phyloP scores from a whole-genome alignment of 2,797 vertebrate species.

The Chaetodon trifasciatus region DNA sequence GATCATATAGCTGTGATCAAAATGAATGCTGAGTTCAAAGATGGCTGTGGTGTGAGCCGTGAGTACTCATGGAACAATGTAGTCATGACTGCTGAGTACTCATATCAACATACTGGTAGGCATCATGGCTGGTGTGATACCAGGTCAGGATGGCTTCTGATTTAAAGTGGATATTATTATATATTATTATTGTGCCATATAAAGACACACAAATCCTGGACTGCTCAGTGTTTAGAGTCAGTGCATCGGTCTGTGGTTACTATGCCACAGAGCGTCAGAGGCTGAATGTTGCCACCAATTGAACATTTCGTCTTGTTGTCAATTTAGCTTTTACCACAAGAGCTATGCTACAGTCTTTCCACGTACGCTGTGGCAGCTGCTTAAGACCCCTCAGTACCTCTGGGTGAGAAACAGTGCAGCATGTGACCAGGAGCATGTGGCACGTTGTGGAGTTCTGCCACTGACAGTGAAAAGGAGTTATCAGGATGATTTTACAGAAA shows the following conservation, averaged over 20 bases:
- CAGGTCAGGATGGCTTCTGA: too few species aligned
- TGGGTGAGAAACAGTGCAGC: neutral
- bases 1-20: too few species aligned
- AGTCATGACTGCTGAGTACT: too few species aligned
- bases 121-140: too few species aligned
- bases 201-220: neutral
- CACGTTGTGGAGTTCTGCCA: neutral
- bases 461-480: neutral
- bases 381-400: neutral
- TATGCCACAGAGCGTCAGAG: neutral
- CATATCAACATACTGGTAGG: too few species aligned
- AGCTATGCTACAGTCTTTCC: neutral
- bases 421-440: too few species aligned
- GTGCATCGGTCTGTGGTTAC: neutral
- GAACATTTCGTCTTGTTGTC: neutral
- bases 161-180: too few species aligned
- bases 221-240: neutral
- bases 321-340: neutral
- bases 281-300: neutral
- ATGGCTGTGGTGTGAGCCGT: too few species aligned
- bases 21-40: too few species aligned
- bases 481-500: neutral
- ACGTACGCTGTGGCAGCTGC: neutral
- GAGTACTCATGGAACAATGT: too few species aligned
- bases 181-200: too few species aligned